These are phyloP conservation scores for Ridgeia piscesae DNA, from an alignment of 1,140 invertebrate genomes.

Conservation along the genomic window DNA sequence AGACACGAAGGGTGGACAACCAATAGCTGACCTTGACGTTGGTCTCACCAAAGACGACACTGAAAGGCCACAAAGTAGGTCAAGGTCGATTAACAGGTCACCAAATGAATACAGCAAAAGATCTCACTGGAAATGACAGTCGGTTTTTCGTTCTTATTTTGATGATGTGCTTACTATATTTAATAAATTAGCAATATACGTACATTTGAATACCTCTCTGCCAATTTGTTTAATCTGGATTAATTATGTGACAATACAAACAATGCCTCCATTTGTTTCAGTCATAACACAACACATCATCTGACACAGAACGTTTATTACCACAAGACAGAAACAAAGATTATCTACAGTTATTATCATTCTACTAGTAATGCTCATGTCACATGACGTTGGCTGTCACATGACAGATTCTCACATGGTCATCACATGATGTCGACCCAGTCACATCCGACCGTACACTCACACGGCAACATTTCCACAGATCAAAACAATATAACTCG, in stretches of 20 bases:
- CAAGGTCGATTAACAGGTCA: not conserved
- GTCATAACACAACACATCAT: not conserved
- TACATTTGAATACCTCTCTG: not conserved
- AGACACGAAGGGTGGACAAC: not conserved
- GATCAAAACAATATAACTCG: not conserved
- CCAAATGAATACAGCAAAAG: not conserved
- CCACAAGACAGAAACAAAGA: not conserved
- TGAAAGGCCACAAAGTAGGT: not conserved
- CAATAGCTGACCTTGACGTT: not conserved
- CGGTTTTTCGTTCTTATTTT: not conserved
- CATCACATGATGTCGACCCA: not conserved
- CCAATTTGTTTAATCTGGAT: too few relatives aligned
- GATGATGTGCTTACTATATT: not conserved
- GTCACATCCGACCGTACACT: not conserved
- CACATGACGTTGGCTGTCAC: not conserved
- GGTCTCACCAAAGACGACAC: not conserved
- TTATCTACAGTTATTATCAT: not conserved
- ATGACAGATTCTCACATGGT: not conserved
- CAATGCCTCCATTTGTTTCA: not conserved
- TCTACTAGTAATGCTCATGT: not conserved
- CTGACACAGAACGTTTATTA: not conserved
- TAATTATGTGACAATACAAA: too few relatives aligned
- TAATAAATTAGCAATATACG: not conserved
- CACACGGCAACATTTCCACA: not conserved
- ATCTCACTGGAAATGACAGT: not conserved